Conservation (phyloP, 1,140 invertebrate species). For the Orussus abietinus region DNA sequence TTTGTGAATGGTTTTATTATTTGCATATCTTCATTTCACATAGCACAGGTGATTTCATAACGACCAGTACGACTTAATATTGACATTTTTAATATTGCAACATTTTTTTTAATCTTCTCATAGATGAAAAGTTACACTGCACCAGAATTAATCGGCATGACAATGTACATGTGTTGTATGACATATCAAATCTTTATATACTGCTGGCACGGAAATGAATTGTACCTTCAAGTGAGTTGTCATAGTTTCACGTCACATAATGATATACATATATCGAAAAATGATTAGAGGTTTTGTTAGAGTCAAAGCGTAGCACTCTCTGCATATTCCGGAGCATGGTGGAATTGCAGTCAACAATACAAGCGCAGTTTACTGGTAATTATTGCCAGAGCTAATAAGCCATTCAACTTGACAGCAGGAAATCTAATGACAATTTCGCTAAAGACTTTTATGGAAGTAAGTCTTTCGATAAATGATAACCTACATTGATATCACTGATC, state of each 20-base stretch:
- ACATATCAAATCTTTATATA: conserved; percentile 55
- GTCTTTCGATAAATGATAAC: no score
- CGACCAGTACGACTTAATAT: no score
- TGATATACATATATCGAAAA: background rate
- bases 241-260: background rate
- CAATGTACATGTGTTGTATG: conserved; percentile 51
- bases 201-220: conserved; percentile 56
- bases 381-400: conserved; percentile 47
- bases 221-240: conserved; percentile 46
- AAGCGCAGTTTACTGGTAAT: conserved; percentile 46
- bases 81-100: background rate
- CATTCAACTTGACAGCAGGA: conserved; percentile 47
- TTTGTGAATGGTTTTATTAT: conserved; percentile 54
- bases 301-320: conserved; percentile 41
- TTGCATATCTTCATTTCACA: conserved; percentile 53
- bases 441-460: no score
- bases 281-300: conserved; percentile 22
- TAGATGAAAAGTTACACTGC: conserved; percentile 34
- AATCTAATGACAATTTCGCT: conserved; percentile 53
- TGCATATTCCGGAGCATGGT: conserved; percentile 51
- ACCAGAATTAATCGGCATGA: conserved; percentile 48
- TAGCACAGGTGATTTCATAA: conserved; percentile 47
- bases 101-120: conserved; percentile 3
- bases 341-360: conserved; percentile 34
- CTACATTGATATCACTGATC: no score